phyloP scores from a whole-genome alignment of 2,113 vertebrate genomes.

The Sclerurus mexicanus region DNA sequence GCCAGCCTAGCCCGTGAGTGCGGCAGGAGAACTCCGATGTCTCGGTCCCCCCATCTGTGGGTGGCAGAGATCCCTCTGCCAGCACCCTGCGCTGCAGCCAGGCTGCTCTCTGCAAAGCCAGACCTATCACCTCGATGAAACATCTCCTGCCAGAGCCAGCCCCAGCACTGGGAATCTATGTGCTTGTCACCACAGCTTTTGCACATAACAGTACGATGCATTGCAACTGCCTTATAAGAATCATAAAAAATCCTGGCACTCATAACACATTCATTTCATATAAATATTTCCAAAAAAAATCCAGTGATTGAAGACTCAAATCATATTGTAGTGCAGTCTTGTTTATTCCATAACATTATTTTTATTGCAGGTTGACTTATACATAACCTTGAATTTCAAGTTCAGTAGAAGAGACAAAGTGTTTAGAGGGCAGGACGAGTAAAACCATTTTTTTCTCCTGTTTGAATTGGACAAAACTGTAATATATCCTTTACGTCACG shows the following conservation, averaged over 20 bases:
- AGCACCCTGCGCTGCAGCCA: not conserved
- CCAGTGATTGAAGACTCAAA: slow-evolving; percentile 56
- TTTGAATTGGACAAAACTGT: slow-evolving; percentile 80
- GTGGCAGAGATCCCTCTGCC: not conserved
- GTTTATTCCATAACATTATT: slow-evolving; percentile 67
- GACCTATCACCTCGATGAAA: not conserved
- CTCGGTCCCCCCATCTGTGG: accelerated
- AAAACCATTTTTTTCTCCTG: slow-evolving; percentile 53
- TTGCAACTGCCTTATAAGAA: not conserved
- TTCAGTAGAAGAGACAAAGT: slow-evolving; percentile 67
- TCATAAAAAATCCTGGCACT: slow-evolving; percentile 32
- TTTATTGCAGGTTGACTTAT: slow-evolving; percentile 68
- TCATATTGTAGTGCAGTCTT: slow-evolving; percentile 27
- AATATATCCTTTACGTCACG: slow-evolving; percentile 79
- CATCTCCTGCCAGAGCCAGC: not conserved
- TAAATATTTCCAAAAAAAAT: slow-evolving; percentile 50
- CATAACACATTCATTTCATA: not conserved
- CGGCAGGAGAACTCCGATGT: accelerated
- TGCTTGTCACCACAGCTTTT: not conserved
- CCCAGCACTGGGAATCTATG: not conserved
- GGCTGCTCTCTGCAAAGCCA: not conserved
- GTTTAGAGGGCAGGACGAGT: slow-evolving; percentile 73
- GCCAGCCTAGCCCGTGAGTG: not conserved
- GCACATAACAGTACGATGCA: not conserved
- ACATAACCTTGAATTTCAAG: slow-evolving; percentile 75